phyloP scores from a whole-genome alignment of 2,888 invertebrate species.

The Prostheceraeus crozeri region DNA sequence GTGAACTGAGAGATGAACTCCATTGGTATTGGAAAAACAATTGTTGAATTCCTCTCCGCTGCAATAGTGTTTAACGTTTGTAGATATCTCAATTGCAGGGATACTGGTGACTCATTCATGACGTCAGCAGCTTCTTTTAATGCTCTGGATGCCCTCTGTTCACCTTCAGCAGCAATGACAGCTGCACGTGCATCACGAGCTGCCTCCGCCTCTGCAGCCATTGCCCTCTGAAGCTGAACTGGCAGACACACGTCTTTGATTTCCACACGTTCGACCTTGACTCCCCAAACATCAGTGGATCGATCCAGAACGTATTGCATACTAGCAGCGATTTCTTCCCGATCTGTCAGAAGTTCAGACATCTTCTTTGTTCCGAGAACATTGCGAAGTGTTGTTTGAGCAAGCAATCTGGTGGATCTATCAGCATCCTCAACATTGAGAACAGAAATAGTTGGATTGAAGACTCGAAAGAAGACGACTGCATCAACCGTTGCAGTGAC shows the following conservation, averaged over 20 bases:
- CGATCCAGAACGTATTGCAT: too few species aligned
- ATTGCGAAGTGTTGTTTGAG: conserved; percentile 42
- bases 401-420: conserved; percentile 40
- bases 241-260: conserved; percentile 53
- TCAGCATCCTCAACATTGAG: conserved; percentile 42
- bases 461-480: conserved; percentile 44
- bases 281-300: too few species aligned
- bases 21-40: conserved; percentile 52
- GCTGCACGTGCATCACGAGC: conserved; percentile 58
- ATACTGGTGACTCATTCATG: conserved; percentile 73
- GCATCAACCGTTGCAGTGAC: conserved; percentile 50
- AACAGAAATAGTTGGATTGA: conserved; percentile 41
- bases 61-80: conserved; percentile 52
- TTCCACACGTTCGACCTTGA: too few species aligned
- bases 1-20: too few species aligned
- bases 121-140: conserved; percentile 78
- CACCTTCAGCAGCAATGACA: conserved; percentile 55
- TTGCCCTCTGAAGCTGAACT: conserved; percentile 51
- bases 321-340: conserved; percentile 50
- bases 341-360: conserved; percentile 46
- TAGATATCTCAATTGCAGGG: conserved; percentile 62
- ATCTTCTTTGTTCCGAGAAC: conserved; percentile 45
- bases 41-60: conserved; percentile 54
- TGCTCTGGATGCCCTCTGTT: conserved; percentile 66
- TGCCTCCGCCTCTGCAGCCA: conserved; percentile 56